These are phyloP conservation scores for Collichthys lucidus DNA, from an alignment of 2,113 vertebrate genomes.

Conservation along the genomic window DNA sequence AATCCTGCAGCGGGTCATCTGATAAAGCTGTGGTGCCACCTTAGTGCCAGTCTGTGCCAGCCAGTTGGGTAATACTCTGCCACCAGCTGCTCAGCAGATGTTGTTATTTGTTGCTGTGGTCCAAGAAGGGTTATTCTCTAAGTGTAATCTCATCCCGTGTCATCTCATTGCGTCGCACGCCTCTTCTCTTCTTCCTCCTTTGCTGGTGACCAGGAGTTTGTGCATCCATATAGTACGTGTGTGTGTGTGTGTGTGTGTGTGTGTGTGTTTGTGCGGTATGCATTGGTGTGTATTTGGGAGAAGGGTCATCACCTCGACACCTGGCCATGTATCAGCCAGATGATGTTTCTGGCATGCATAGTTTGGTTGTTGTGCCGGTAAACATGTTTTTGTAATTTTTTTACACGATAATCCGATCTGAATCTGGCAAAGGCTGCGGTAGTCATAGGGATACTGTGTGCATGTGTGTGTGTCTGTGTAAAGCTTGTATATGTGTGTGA, in stretches of 20 bases:
- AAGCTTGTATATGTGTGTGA: conserved; percentile 31
- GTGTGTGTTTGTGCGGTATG: too few species aligned
- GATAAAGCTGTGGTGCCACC: conserved; percentile 72
- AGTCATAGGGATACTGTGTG: conserved; percentile 53
- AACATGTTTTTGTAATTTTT: conserved; percentile 82
- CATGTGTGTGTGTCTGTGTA: conserved; percentile 25
- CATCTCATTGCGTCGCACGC: conserved; percentile 32
- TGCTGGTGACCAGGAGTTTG: conserved; percentile 16
- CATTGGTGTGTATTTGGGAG: conserved; percentile 27
- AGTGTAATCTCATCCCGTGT: conserved; percentile 51
- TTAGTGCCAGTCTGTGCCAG: conserved; percentile 76
- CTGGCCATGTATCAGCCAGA: conserved; percentile 78
- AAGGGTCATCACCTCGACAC: conserved; percentile 73
- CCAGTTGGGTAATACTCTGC: conserved; percentile 77
- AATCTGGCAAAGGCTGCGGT: conserved; percentile 70
- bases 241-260: conserved; percentile 2
- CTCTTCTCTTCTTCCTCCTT: conserved; percentile 5
- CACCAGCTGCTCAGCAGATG: conserved; percentile 86
- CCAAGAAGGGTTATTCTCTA: conserved; percentile 70
- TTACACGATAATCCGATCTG: conserved; percentile 76
- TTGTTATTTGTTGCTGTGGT: conserved; percentile 77
- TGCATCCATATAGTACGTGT: background rate
- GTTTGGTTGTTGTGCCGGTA: conserved; percentile 74
- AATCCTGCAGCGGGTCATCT: conserved; percentile 83
- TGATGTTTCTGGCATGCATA: conserved; percentile 76